phyloP scores from a whole-genome alignment of 2,113 vertebrate species.

The Lophotis ruficrista region DNA sequence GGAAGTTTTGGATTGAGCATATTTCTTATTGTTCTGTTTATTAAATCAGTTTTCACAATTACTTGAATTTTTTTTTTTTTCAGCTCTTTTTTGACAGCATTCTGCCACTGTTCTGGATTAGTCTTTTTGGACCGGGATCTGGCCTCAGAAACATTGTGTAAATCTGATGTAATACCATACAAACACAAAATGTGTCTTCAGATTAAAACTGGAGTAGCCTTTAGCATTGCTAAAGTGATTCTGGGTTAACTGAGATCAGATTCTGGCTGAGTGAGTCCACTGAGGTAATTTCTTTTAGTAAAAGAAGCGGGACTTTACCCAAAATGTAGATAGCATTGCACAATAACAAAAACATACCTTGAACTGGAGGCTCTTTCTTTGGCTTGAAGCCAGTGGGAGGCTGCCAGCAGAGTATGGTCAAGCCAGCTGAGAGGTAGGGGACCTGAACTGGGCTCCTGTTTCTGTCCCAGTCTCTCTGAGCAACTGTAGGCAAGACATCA shows the following conservation, averaged over 20 bases:
- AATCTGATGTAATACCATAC: background rate
- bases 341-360: background rate
- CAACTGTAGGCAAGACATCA: background rate
- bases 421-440: background rate
- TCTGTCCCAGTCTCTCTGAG: background rate
- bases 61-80: background rate
- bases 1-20: background rate
- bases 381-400: background rate
- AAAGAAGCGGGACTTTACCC: background rate
- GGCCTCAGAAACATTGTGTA: background rate
- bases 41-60: background rate
- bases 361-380: background rate
- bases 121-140: background rate
- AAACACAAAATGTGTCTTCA: background rate
- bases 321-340: background rate
- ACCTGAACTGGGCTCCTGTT: background rate
- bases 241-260: background rate
- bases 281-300: background rate
- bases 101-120: conserved; percentile 21
- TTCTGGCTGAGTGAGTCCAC: background rate
- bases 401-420: background rate
- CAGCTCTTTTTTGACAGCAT: background rate
- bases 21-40: background rate
- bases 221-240: background rate
- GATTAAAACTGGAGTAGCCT: background rate